Evolutionary conservation across 2,888 invertebrate genomes (phyloP).

Genomic region (Drosophila histrio): DNA sequence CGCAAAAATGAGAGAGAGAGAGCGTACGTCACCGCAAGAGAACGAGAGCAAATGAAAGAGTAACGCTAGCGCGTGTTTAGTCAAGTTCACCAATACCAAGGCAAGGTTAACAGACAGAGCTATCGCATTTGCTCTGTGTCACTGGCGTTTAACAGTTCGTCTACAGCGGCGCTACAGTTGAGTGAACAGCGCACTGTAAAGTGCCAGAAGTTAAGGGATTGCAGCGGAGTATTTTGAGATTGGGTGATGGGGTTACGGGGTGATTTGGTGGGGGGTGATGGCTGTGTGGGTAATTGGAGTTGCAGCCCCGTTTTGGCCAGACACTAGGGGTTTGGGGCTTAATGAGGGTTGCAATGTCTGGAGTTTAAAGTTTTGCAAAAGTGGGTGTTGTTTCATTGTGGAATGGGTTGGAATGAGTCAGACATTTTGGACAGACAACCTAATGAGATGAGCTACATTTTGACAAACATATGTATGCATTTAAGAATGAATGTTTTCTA

Average conservation of each 20-base stretch:
- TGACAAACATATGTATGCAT: neutral
- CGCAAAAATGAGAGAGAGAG: slow-evolving; percentile 21
- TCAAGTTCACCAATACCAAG: slow-evolving; percentile 80
- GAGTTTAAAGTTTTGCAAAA: slow-evolving; percentile 53
- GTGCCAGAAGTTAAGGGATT: slow-evolving; percentile 18
- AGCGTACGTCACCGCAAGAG: slow-evolving; percentile 16
- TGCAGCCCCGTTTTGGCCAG: slow-evolving; percentile 53
- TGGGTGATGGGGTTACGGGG: slow-evolving; percentile 8
- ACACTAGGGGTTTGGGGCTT: slow-evolving; percentile 54
- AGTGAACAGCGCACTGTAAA: slow-evolving; percentile 59
- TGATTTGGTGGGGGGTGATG: slow-evolving; percentile 1
- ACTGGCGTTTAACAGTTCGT: slow-evolving; percentile 56
- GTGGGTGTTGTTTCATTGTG: slow-evolving; percentile 31
- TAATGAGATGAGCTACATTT: slow-evolving; percentile 10
- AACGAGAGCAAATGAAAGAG: slow-evolving; percentile 26
- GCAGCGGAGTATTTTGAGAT: neutral
- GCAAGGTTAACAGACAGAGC: slow-evolving; percentile 51
- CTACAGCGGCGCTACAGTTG: slow-evolving; percentile 64
- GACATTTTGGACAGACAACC: slow-evolving; percentile 48
- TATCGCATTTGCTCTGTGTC: slow-evolving; percentile 32
- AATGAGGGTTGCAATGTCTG: slow-evolving; percentile 73
- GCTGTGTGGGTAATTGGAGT: slow-evolving; percentile 49
- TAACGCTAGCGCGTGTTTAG: slow-evolving; percentile 50
- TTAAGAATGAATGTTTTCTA: neutral
- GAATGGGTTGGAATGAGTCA: slow-evolving; percentile 54